A percentile compares a stretch with the other conserved stretches of the same genome.
Evolutionary conservation across 2,797 vertebrate species (phyloP).

Genomic region (Staurois parvus): DNA sequence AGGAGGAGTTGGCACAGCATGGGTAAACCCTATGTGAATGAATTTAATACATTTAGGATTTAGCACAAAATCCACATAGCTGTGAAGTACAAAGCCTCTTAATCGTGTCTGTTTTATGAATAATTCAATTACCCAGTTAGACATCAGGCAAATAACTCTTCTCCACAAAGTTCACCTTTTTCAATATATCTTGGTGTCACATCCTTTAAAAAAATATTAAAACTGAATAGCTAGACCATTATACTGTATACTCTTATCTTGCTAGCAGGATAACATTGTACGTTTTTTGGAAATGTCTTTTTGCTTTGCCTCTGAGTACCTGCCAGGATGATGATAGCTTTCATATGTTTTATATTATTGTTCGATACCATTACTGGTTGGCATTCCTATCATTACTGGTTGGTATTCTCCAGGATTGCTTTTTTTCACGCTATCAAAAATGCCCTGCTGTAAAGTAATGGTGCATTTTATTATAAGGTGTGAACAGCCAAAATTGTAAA

Average conservation of each 20-base stretch:
- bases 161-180: slow-evolving; percentile 9
- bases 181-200: slow-evolving; percentile 4
- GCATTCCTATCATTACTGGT: slow-evolving; percentile 28
- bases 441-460: slow-evolving; percentile 11
- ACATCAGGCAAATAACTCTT: not conserved
- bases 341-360: slow-evolving; percentile 10
- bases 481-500: not conserved
- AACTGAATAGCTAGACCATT: not conserved
- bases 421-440: not conserved
- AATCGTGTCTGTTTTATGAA: slow-evolving; percentile 16
- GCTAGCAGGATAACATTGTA: not conserved
- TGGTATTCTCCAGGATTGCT: slow-evolving; percentile 25
- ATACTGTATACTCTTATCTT: slow-evolving; percentile 2
- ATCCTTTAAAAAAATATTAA: not conserved
- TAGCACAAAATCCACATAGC: slow-evolving; percentile 20
- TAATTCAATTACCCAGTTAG: slow-evolving; percentile 36
- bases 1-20: slow-evolving; percentile 14
- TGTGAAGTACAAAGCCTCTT: not conserved
- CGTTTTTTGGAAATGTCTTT: slow-evolving; percentile 4
- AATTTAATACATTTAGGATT: slow-evolving; percentile 31
- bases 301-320: slow-evolving; percentile 2
- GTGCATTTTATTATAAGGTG: not conserved
- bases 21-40: not conserved
- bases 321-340: slow-evolving; percentile 39
- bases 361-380: not conserved